Percentiles rank a stretch among this genome's conserved stretches.
Evolutionary conservation across 2,797 vertebrate genomes (phyloP).

Genomic region (Arrhamphus sclerolepis): DNA sequence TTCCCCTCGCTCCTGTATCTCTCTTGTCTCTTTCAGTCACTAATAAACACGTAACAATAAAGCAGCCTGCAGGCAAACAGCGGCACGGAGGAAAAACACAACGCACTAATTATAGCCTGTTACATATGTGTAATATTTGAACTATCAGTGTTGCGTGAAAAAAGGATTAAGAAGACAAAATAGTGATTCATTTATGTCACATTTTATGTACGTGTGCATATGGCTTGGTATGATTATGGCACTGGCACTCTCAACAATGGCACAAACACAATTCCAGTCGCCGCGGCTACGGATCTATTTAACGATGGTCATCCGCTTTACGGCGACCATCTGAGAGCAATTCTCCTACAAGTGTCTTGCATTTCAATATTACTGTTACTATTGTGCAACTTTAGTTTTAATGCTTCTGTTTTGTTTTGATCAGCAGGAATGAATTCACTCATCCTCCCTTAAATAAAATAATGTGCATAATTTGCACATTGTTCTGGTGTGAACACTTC

Average conservation of each 20-base stretch:
- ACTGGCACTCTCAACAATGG: conserved; percentile 58
- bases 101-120: conserved; percentile 81
- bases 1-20: conserved; percentile 48
- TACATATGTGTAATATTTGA: conserved; percentile 79
- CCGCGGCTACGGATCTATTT: conserved; percentile 5
- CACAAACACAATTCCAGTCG: conserved; percentile 47
- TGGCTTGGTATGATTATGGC: conserved; percentile 66
- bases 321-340: conserved; percentile 13
- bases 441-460: no score
- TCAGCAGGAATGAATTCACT: no score
- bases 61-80: conserved; percentile 72
- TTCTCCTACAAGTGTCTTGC: neutral
- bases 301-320: conserved; percentile 3
- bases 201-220: conserved; percentile 65
- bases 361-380: no score
- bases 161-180: conserved; percentile 74
- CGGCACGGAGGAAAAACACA: conserved; percentile 64
- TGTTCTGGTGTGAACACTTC: no score
- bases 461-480: no score
- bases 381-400: no score
- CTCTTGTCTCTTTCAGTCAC: conserved; percentile 76
- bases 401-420: no score
- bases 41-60: conserved; percentile 84
- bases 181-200: conserved; percentile 74
- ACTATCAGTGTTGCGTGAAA: conserved; percentile 73